These are phyloP conservation scores for Melikaiella ostensackeni DNA, from an alignment of 2,888 invertebrate genomes.

Conservation along the genomic window DNA sequence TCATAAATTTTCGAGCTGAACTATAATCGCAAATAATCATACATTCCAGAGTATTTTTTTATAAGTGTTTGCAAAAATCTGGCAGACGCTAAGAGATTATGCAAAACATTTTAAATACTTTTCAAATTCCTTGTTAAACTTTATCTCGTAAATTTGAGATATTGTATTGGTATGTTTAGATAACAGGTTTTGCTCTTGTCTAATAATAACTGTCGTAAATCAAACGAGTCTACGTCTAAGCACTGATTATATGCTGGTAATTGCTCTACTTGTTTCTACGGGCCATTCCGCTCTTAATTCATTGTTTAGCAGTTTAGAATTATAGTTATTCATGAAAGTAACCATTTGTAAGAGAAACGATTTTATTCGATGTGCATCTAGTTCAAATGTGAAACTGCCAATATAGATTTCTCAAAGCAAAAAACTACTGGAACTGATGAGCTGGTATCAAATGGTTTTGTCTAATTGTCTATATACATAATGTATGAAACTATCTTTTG, in stretches of 20 bases:
- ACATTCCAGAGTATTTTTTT: not conserved
- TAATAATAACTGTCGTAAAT: constrained; percentile 27
- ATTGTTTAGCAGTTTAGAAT: constrained; percentile 17
- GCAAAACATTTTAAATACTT: not conserved
- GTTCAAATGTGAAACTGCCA: not conserved
- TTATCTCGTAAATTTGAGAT: not conserved
- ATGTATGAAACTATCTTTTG: not conserved
- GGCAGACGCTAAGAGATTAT: not conserved
- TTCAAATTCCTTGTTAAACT: not conserved
- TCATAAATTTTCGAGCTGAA: not conserved
- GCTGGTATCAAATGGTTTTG: not conserved
- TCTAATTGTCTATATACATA: not conserved
- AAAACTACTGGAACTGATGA: not conserved
- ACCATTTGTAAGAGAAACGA: not conserved
- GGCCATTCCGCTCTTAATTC: not conserved
- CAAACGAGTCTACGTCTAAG: constrained; percentile 17
- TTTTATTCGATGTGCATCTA: not conserved
- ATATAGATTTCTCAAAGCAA: constrained; percentile 3
- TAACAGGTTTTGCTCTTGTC: constrained; percentile 24
- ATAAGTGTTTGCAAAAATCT: not conserved
- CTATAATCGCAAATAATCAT: not conserved
- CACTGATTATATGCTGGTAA: constrained; percentile 24
- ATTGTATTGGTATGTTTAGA: constrained; percentile 13
- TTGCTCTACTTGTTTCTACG: constrained; percentile 28
- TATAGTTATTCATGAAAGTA: not conserved